phyloP scores from a whole-genome alignment of 2,113 vertebrate genomes.

The Bungarus multicinctus region DNA sequence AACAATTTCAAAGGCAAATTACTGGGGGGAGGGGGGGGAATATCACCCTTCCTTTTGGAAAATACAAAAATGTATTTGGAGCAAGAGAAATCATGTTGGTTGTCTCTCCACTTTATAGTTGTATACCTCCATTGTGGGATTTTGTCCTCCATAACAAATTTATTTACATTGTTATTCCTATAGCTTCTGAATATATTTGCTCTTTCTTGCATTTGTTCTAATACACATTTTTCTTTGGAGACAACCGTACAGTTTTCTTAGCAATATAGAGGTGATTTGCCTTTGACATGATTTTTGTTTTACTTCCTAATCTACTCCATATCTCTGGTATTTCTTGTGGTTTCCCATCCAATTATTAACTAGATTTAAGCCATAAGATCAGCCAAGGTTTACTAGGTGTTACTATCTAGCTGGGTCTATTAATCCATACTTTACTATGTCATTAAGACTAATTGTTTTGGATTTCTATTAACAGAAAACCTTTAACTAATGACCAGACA shows the following conservation, averaged over 20 bases:
- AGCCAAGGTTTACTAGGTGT: neutral
- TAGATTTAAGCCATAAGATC: neutral
- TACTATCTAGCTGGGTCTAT: neutral
- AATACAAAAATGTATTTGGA: conserved; percentile 1
- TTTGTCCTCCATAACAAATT: conserved; percentile 23
- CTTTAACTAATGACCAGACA: conserved; percentile 23
- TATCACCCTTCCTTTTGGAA: neutral
- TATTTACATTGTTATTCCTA: conserved; percentile 21
- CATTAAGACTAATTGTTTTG: conserved; percentile 46
- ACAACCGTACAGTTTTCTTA: neutral
- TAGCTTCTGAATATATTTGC: neutral
- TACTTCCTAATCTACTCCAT: neutral
- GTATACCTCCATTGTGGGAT: conserved; percentile 6
- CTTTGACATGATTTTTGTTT: neutral
- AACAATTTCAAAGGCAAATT: neutral
- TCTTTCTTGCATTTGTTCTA: conserved; percentile 18
- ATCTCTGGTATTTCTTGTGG: neutral
- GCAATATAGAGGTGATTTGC: neutral
- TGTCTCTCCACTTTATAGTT: conserved; percentile 15
- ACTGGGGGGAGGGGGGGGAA: neutral
- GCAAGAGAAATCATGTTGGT: conserved; percentile 21
- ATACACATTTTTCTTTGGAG: conserved; percentile 9
- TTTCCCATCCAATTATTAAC: neutral
- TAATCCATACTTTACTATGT: neutral
- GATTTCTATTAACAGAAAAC: conserved; percentile 40